Conservation (phyloP, 2,113 vertebrate species). For the Zonotrichia leucophrys region DNA sequence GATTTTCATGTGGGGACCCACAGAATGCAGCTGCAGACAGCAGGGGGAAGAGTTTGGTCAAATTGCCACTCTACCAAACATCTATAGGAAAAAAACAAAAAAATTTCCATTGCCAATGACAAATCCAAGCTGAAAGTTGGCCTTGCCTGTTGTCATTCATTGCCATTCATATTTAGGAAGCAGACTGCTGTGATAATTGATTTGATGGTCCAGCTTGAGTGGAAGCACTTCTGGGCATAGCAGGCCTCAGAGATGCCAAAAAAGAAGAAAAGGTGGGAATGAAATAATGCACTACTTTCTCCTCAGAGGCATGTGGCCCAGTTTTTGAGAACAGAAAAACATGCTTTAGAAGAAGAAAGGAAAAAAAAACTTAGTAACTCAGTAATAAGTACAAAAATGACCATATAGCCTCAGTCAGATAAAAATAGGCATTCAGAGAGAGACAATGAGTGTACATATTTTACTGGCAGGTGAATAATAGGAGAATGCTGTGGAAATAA, state of each 20-base stretch:
- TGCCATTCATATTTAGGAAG: conserved; percentile 92
- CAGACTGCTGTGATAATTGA: conserved; percentile 95
- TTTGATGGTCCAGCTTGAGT: conserved; percentile 97
- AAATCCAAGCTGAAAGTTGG: conserved; percentile 81
- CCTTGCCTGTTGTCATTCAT: conserved; percentile 92
- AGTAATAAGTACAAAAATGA: conserved; percentile 89
- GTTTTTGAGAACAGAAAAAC: conserved; percentile 83
- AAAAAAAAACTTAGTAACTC: conserved; percentile 75
- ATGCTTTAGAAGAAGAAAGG: conserved; percentile 70
- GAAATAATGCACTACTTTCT: conserved; percentile 96
- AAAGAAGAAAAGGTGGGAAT: conserved; percentile 98
- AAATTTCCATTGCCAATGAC: conserved; percentile 73
- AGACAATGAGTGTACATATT: conserved; percentile 89
- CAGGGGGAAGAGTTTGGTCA: conserved; percentile 65
- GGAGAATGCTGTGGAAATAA: conserved; percentile 91
- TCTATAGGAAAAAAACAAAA: conserved; percentile 38
- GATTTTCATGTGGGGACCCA: conserved; percentile 41
- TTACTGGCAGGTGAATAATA: conserved; percentile 94
- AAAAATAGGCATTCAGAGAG: conserved; percentile 85
- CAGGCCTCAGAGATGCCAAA: conserved; percentile 93
- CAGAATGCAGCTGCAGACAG: conserved; percentile 54
- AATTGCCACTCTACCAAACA: conserved; percentile 55
- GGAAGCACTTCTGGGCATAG: conserved; percentile 98
- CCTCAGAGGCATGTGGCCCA: conserved; percentile 98
- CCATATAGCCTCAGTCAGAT: conserved; percentile 81